Percentiles rank a stretch among this genome's conserved stretches.
These are phyloP conservation scores for Pyrgus malvae DNA, from an alignment of 2,888 invertebrate genomes.

Conservation along the genomic window DNA sequence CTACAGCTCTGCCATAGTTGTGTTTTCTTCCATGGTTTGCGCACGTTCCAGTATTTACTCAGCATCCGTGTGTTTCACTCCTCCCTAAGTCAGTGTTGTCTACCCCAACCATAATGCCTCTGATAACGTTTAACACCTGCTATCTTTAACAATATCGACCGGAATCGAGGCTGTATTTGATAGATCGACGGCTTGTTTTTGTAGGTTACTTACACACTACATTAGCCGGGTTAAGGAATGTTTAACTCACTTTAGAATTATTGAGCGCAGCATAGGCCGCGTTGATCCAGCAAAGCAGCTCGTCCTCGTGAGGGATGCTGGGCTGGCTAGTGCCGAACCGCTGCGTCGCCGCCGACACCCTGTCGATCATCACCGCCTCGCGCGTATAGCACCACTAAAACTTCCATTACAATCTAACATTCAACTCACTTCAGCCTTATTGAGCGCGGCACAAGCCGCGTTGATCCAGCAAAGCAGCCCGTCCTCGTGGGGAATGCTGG, in stretches of 20 bases:
- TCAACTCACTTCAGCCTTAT: constrained; percentile 64
- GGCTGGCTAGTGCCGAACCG: constrained; percentile 83
- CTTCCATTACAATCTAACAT: constrained; percentile 94
- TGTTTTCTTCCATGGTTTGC: no score
- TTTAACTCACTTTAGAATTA: constrained; percentile 59
- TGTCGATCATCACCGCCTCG: constrained; percentile 94
- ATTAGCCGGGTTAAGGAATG: no score
- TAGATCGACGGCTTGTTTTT: no score
- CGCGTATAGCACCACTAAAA: constrained; percentile 96
- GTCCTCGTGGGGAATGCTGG: constrained; percentile 87
- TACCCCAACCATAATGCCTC: no score
- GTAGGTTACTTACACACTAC: no score
- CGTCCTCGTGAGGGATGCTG: constrained; percentile 88
- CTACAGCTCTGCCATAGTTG: no score
- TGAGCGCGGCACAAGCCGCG: constrained; percentile 91
- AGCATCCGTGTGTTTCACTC: no score
- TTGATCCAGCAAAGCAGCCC: constrained; percentile 94
- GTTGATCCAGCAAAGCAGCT: constrained; percentile 93
- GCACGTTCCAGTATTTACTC: no score
- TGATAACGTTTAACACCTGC: no score
- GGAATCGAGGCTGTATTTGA: no score
- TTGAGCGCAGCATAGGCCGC: constrained; percentile 91
- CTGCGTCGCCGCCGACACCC: constrained; percentile 92
- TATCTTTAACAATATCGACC: no score
- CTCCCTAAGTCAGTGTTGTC: no score